phyloP scores from a whole-genome alignment of 2,113 vertebrate genomes.

The Mustela lutreola region DNA sequence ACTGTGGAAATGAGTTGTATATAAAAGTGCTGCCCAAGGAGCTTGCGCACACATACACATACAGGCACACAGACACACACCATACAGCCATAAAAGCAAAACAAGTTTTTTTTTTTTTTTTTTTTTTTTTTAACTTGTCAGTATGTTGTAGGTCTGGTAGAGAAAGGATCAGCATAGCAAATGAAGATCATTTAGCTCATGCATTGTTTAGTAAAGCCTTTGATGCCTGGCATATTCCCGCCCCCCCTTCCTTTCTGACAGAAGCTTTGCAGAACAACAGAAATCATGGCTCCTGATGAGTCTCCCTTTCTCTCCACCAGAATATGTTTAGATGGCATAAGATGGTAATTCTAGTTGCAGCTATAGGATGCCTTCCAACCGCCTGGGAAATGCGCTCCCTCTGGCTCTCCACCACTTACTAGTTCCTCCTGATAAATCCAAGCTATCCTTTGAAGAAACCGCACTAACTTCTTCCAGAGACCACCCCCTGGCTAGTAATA shows the following conservation, averaged over 20 bases:
- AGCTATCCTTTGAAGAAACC: slow-evolving; percentile 15
- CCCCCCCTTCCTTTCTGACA: neutral
- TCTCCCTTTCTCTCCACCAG: slow-evolving; percentile 23
- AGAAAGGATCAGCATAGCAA: rapidly evolving
- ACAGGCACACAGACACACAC: neutral
- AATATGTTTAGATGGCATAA: slow-evolving; percentile 47
- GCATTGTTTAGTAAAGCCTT: neutral
- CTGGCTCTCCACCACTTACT: neutral
- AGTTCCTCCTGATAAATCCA: neutral
- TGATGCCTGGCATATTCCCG: neutral
- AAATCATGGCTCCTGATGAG: slow-evolving; percentile 53
- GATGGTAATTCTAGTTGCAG: slow-evolving; percentile 46
- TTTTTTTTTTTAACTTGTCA: neutral
- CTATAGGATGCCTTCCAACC: neutral
- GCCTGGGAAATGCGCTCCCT: neutral
- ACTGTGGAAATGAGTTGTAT: neutral
- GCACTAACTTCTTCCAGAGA: slow-evolving; percentile 50
- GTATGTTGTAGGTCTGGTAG: neutral
- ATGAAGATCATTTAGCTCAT: neutral
- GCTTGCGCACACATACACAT: neutral
- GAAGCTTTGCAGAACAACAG: neutral
- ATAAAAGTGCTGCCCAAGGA: neutral
- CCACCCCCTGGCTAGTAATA: slow-evolving; percentile 57
- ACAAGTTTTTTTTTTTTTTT: neutral
- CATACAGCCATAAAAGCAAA: neutral